Base-by-base conservation (phyloP, 2,888 invertebrate species). In the Celastrina argiolus region DNA sequence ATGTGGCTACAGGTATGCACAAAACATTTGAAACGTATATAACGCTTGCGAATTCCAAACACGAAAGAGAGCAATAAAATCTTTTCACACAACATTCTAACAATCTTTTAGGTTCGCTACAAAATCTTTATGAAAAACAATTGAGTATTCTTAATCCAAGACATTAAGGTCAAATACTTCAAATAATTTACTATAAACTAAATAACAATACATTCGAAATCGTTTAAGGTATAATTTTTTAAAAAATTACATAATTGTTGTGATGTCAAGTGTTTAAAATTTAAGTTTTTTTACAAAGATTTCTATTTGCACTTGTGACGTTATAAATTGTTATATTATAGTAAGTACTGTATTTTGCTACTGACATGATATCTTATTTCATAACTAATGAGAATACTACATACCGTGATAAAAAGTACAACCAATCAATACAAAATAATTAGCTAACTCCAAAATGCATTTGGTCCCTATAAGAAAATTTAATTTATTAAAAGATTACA, bases 181-280 rank as follows among this genome's bases (percentile, higher is more conserved):
- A 10, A 51, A 51, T 26, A 51, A 51, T 22, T 51, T 22, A 51
- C 51, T 51, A 51, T 26, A 51, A 51, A 51, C 51, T 51, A 51
- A 51, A 51, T 51, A 51, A 51, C 51, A 12, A 51, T 51, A 26
- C 14, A 31, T 31, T 31, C 7, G 12, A 26, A 14, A 10, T 22
- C 22, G 51, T 51, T 16, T 8, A 8, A 8, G 10, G 10, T 12
- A 22, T 22, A 12, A 51, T 22, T 22, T 51, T 26, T 12, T 0
- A 22, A 18, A 16, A 18, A n/a, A n/a, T n/a, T n/a, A n/a, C n/a
- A n/a, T n/a, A n/a, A n/a, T n/a, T n/a, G n/a, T n/a, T n/a, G n/a
- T n/a, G n/a, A n/a, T n/a, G n/a, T n/a, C n/a, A n/a, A n/a, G n/a
- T n/a, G n/a, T n/a, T n/a, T n/a, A n/a, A n/a, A n/a, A n/a, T n/a